Evolutionary conservation across 1,140 invertebrate species (phyloP).

Genomic region (Drosophila sucinea): DNA sequence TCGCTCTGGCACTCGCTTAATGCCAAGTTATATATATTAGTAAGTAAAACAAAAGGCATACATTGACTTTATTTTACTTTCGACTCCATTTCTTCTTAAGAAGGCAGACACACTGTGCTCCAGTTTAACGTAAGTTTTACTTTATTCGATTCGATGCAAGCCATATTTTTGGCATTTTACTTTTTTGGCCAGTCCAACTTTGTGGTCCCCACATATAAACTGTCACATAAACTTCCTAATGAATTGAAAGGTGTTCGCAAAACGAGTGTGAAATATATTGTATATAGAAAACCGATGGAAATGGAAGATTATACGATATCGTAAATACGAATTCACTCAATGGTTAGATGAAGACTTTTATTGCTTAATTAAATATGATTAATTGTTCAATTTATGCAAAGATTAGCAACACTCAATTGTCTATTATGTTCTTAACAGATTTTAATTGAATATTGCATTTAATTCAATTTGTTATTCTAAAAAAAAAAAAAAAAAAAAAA

Average conservation of each 20-base stretch:
- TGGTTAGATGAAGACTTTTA: background rate
- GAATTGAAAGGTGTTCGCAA: conserved; percentile 67
- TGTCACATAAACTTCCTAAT: conserved; percentile 68
- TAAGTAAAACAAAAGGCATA: conserved; percentile 59
- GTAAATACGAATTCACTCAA: background rate
- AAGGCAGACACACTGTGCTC: background rate
- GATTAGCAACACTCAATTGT: conserved; percentile 27
- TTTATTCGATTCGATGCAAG: conserved; percentile 68
- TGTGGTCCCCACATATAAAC: conserved; percentile 14
- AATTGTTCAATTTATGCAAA: conserved; percentile 1
- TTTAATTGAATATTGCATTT: conserved; percentile 29
- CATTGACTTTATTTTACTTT: conserved; percentile 38
- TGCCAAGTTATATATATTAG: conserved; percentile 77
- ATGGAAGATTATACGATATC: background rate
- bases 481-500: too few species aligned
- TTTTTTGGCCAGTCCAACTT: conserved; percentile 56
- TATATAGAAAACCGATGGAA: background rate
- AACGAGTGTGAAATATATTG: conserved; percentile 8
- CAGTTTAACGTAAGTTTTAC: conserved; percentile 42
- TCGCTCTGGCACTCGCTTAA: conserved; percentile 48
- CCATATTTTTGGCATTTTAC: conserved; percentile 50
- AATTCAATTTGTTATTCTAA: conserved; percentile 21
- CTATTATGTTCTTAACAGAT: conserved; percentile 23
- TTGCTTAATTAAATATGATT: conserved; percentile 5
- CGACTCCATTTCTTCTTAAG: conserved; percentile 33